Evolutionary conservation across 2,113 vertebrate species (phyloP), one percentile per base, ranked within the genome.

Genomic region (Peromyscus californicus): DNA sequence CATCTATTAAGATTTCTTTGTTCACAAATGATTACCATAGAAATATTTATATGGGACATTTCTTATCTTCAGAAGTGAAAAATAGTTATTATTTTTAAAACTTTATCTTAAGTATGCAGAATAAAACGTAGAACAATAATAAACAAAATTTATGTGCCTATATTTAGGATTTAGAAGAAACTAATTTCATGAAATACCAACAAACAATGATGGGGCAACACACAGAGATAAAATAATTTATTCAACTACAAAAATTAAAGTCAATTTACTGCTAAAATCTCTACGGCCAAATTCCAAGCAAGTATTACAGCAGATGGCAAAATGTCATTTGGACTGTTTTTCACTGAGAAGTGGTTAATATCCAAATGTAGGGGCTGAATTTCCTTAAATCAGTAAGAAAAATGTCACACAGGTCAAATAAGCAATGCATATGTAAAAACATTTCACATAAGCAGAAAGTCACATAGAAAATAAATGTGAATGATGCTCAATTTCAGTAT

Each of bases 391-490:
- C 22, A 95, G 26, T 63, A 91, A 57, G 26, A 36, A 85, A 87
- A 88, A 79, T 33, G 78, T 67, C 7, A 61, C 1, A 33, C 1
- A 16, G 10, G 15, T 74, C 11, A 29, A 51, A 9, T 45, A 21
- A 89, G 24, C 21, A 74, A 72, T 31, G 31, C 31, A 51, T 24
- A 7, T 29, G 13, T 69, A 57, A 90, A n/a, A 61, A 26, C 12
- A 54, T 92, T 84, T 88, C 6, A 80, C 3, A 19, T 67, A 76
- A 76, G 33, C 61, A 29, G 4, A 94, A 85, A 83, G 9, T 39
- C 6, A 87, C 33, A 33, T 90, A 78, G 79, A 92, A 93, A 94
- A 90, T 89, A 80, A 93, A 84, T 33, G 87, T 80, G 72, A 89
- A 84, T 86, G 17, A 76, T 85, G 13, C 2, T 86, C 6, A 89